A percentile compares a stretch with the other conserved stretches of the same genome.
Evolutionary conservation across 2,888 invertebrate species (phyloP).

Genomic region (Macrosoma leucophasiata): DNA sequence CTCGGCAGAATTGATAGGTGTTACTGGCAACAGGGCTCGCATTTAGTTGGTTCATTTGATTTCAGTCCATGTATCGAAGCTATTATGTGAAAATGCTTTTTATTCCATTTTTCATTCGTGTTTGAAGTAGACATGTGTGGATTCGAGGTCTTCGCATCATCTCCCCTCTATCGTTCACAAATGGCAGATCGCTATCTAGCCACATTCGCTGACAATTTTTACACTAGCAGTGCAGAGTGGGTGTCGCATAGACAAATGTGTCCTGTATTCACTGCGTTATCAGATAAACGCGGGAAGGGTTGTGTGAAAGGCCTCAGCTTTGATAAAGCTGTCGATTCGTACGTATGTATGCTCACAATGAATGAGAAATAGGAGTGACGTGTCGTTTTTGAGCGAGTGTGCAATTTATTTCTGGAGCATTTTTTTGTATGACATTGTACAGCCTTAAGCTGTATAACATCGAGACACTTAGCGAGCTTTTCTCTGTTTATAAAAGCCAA

Average conservation of each 20-base stretch:
- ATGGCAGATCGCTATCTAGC: constrained; percentile 68
- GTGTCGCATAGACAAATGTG: constrained; percentile 68
- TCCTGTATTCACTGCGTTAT: constrained; percentile 63
- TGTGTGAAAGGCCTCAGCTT: constrained; percentile 53
- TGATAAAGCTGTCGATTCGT: constrained; percentile 69
- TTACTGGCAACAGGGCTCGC: constrained; percentile 36
- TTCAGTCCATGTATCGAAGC: constrained; percentile 24
- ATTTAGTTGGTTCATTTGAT: constrained; percentile 39
- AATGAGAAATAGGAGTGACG: constrained; percentile 60
- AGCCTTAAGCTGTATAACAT: too few relatives aligned
- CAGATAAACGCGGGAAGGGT: constrained; percentile 67
- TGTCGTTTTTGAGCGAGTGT: constrained; percentile 12
- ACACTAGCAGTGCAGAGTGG: constrained; percentile 63
- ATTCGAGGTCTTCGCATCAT: too few relatives aligned
- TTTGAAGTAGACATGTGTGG: constrained; percentile 9
- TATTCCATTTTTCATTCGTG: not conserved
- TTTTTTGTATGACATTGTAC: not conserved
- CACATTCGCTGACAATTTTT: constrained; percentile 70
- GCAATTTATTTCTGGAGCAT: constrained; percentile 39
- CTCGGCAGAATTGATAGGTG: constrained; percentile 64
- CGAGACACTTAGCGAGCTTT: too few relatives aligned
- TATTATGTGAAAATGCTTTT: constrained; percentile 22
- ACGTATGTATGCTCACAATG: constrained; percentile 61
- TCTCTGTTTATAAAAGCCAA: too few relatives aligned
- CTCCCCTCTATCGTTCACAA: constrained; percentile 35